Evolutionary conservation across 2,797 vertebrate genomes (phyloP).

Genomic region (Arnoldichthys spilopterus): DNA sequence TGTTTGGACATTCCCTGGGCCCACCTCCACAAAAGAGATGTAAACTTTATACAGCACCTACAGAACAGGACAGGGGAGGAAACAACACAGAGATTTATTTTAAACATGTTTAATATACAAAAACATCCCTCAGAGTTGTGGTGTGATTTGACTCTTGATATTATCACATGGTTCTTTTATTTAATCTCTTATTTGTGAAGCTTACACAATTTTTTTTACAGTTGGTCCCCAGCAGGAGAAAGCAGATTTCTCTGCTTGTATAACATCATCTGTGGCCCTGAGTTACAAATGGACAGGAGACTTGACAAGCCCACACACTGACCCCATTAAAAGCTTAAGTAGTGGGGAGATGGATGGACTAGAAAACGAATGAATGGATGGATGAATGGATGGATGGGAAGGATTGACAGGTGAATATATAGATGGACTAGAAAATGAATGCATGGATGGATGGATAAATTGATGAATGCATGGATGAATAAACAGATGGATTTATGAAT

Average conservation of each 20-base stretch:
- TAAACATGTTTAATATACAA: background rate
- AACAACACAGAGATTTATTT: background rate
- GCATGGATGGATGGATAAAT: background rate
- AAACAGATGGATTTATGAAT: background rate
- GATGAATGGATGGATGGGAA: background rate
- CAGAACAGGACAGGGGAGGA: background rate
- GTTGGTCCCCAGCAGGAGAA: background rate
- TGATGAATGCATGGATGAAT: background rate
- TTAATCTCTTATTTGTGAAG: background rate
- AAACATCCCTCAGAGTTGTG: background rate
- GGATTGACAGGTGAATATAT: no score
- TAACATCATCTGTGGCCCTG: background rate
- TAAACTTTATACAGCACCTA: slow-evolving; percentile 96
- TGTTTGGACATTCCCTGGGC: slow-evolving; percentile 84
- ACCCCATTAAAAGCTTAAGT: background rate
- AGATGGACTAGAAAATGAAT: background rate
- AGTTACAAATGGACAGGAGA: background rate
- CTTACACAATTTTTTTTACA: background rate
- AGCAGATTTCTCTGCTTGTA: background rate
- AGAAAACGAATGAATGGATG: background rate
- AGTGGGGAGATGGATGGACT: background rate
- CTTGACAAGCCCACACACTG: background rate
- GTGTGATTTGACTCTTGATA: background rate
- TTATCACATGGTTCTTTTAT: background rate
- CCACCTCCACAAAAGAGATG: slow-evolving; percentile 94